A percentile compares a stretch with the other conserved stretches of the same genome.
Conservation (phyloP, 2,113 vertebrate species). For the Corythaeola cristata region DNA sequence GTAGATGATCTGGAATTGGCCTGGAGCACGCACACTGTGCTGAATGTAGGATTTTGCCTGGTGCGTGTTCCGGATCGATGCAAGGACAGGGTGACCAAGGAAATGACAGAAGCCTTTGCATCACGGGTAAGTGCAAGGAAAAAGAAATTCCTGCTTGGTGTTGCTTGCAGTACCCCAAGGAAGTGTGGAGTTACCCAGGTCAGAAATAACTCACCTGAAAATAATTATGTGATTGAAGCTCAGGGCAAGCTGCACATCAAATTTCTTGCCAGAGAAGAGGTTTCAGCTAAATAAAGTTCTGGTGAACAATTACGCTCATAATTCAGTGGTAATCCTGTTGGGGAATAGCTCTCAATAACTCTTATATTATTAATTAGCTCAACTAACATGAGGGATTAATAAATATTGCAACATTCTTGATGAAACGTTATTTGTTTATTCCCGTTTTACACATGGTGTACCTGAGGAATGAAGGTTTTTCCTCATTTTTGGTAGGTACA, state of each 20-base stretch:
- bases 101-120: neutral
- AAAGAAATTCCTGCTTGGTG: neutral
- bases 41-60: neutral
- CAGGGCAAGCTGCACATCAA: neutral
- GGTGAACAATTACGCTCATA: neutral
- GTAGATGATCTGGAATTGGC: neutral
- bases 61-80: neutral
- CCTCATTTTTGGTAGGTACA: neutral
- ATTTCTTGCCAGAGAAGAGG: neutral
- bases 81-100: neutral
- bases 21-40: neutral
- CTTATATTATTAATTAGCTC: neutral
- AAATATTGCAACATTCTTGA: neutral
- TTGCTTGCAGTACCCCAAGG: neutral
- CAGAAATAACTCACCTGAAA: neutral
- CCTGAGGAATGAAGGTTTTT: neutral
- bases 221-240: neutral
- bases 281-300: slow-evolving; percentile 14
- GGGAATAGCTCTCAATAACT: neutral
- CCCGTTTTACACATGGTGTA: neutral
- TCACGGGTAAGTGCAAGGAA: neutral
- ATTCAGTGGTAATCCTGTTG: neutral
- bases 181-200: neutral
- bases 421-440: neutral
- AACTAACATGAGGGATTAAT: neutral